Percentiles rank a stretch among this genome's conserved stretches.
These are phyloP conservation scores for Macropodus opercularis DNA, from an alignment of 2,797 vertebrate species.

Conservation along the genomic window DNA sequence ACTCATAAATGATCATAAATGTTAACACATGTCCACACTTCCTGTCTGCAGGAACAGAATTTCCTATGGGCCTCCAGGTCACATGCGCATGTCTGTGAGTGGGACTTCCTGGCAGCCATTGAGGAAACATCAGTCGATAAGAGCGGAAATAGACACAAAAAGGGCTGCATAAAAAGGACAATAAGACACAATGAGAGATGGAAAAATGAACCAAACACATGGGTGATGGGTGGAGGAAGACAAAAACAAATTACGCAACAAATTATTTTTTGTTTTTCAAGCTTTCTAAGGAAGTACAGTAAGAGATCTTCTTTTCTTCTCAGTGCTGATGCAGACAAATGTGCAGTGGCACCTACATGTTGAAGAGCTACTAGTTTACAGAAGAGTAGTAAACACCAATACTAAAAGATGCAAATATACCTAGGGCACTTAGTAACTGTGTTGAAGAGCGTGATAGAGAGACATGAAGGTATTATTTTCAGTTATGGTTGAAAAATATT, in stretches of 20 bases:
- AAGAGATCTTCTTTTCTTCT: not conserved
- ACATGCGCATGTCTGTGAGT: constrained; percentile 9
- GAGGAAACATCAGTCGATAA: constrained; percentile 68
- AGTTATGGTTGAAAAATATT: not conserved
- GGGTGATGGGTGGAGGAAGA: constrained; percentile 12
- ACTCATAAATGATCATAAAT: constrained; percentile 16
- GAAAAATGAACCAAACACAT: constrained; percentile 9
- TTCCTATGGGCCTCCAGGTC: constrained; percentile 64
- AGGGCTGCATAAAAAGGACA: constrained; percentile 26
- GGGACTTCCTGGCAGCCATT: constrained; percentile 50
- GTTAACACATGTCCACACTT: constrained; percentile 48
- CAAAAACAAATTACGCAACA: constrained; percentile 8
- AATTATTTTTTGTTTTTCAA: not conserved
- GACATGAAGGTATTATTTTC: not conserved
- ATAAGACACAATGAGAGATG: constrained; percentile 15
- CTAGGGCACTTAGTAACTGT: not conserved
- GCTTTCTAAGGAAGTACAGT: constrained; percentile 5
- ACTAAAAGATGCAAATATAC: not conserved
- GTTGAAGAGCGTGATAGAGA: not conserved
- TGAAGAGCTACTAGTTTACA: not conserved
- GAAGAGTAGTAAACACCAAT: not conserved
- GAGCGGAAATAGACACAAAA: constrained; percentile 41
- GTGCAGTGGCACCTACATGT: not conserved
- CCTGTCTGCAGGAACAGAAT: constrained; percentile 59
- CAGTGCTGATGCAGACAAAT: not conserved